A percentile compares a stretch with the other conserved stretches of the same genome.
Conservation (phyloP, 1,140 invertebrate species). For the Olivierus martensii region DNA sequence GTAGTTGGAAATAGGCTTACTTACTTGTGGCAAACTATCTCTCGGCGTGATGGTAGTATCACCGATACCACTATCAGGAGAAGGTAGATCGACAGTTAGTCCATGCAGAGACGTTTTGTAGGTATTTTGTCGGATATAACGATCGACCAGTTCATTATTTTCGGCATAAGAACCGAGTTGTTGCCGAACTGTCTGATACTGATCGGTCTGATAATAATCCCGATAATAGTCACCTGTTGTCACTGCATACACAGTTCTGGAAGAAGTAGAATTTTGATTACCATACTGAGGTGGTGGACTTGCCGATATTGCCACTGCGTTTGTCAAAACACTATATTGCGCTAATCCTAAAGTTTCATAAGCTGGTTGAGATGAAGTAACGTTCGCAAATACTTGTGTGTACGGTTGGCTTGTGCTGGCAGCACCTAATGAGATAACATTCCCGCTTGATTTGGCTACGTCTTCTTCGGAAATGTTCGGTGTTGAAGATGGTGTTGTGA, state of each 20-base stretch:
- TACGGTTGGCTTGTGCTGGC: too few relatives aligned
- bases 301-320: background rate
- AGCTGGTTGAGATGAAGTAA: background rate
- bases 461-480: too few relatives aligned
- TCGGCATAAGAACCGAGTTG: slow-evolving; percentile 4
- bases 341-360: background rate
- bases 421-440: too few relatives aligned
- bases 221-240: background rate
- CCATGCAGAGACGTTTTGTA: slow-evolving; percentile 16
- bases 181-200: slow-evolving; percentile 14
- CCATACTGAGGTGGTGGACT: background rate
- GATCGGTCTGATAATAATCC: slow-evolving; percentile 1
- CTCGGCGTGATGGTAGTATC: slow-evolving; percentile 76
- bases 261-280: background rate
- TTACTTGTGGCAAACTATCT: slow-evolving; percentile 68
- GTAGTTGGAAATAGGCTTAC: too few relatives aligned
- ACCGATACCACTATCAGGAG: slow-evolving; percentile 80
- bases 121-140: slow-evolving; percentile 35
- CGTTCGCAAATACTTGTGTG: background rate
- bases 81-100: slow-evolving; percentile 76
- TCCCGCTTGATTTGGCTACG: too few relatives aligned
- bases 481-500: too few relatives aligned
- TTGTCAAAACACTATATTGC: background rate
- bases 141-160: slow-evolving; percentile 30
- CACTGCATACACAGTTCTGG: background rate